These are phyloP conservation scores for Drosophila asahinai DNA, from an alignment of 1,140 invertebrate species.

Conservation along the genomic window DNA sequence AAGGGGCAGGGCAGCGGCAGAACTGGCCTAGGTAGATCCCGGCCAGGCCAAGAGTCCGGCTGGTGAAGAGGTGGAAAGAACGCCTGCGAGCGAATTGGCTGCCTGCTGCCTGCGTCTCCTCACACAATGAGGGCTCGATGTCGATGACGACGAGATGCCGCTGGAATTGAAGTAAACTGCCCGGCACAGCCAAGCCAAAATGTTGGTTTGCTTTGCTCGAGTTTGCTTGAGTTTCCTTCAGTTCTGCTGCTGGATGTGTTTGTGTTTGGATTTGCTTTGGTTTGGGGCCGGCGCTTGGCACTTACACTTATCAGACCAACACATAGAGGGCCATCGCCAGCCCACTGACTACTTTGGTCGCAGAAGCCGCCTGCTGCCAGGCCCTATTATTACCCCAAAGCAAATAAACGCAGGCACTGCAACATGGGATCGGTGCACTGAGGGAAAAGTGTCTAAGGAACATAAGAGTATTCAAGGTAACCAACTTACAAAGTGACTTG, in stretches of 20 bases:
- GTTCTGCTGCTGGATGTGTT: not conserved
- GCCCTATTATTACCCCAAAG: conserved; percentile 78
- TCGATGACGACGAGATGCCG: conserved; percentile 33
- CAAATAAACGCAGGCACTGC: conserved; percentile 64
- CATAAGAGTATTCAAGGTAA: not conserved
- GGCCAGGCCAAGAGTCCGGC: conserved; percentile 31
- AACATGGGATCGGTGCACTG: conserved; percentile 49
- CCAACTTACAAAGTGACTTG: rapidly evolving
- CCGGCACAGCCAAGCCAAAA: conserved; percentile 48
- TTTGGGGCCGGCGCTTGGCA: conserved; percentile 60
- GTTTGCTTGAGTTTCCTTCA: conserved; percentile 3
- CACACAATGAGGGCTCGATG: conserved; percentile 29
- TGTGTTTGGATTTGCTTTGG: conserved; percentile 7
- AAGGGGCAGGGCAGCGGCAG: not conserved
- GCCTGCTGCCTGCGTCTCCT: conserved; percentile 50
- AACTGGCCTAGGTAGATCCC: conserved; percentile 24
- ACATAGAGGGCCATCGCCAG: conserved; percentile 22
- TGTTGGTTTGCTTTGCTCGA: conserved; percentile 23
- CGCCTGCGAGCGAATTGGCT: conserved; percentile 72
- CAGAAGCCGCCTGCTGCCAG: conserved; percentile 75
- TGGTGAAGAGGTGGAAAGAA: conserved; percentile 25
- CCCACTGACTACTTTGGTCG: conserved; percentile 57
- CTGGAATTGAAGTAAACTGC: conserved; percentile 27
- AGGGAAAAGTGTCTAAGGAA: not conserved
- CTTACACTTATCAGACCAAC: conserved; percentile 74